Conservation (phyloP, 2,797 vertebrate species). For the Onychomys leucogaster region DNA sequence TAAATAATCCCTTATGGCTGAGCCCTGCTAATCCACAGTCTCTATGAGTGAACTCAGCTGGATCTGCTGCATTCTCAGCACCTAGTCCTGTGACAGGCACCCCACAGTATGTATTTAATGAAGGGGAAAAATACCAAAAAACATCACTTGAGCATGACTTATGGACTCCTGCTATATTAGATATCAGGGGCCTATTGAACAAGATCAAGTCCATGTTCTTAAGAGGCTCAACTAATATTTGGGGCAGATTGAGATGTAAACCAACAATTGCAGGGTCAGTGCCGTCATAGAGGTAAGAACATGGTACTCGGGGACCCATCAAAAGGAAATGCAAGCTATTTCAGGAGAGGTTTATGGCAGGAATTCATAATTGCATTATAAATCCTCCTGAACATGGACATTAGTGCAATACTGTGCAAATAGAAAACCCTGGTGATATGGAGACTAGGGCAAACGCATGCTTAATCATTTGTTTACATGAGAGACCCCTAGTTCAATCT, state of each 20-base stretch:
- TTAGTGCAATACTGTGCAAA: neutral
- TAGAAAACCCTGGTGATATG: neutral
- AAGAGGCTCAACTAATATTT: conserved; percentile 13
- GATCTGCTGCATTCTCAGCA: rapidly evolving
- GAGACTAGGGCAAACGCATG: neutral
- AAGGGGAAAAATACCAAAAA: neutral
- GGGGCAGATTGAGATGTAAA: neutral
- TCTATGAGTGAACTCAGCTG: neutral
- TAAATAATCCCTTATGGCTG: neutral
- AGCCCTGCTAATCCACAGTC: neutral
- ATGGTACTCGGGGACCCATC: neutral
- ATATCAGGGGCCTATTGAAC: neutral
- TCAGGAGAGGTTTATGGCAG: neutral
- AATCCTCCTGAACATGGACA: conserved; percentile 31
- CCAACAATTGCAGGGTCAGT: neutral
- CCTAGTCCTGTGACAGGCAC: neutral
- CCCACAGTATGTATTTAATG: neutral
- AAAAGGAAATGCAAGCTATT: conserved; percentile 15
- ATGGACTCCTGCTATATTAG: neutral
- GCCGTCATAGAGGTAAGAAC: neutral
- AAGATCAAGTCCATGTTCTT: neutral
- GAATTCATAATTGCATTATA: conserved; percentile 63
- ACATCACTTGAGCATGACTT: neutral
- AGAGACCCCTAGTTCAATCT: neutral
- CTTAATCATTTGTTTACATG: neutral